Evolutionary conservation across 2,797 vertebrate genomes (phyloP).

Genomic region (Rhinogobio ventralis): DNA sequence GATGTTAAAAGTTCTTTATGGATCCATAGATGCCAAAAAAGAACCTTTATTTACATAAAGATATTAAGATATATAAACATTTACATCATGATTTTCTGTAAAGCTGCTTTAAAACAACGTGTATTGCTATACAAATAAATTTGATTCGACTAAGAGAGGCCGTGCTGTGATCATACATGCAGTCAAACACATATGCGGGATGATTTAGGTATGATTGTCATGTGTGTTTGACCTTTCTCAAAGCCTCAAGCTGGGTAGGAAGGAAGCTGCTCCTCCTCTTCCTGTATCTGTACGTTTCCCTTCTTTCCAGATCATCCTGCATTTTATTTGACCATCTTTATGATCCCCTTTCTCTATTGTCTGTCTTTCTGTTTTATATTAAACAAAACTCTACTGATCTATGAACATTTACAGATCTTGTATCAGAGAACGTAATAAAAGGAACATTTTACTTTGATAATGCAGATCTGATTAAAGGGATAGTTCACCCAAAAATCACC

Average conservation of each 20-base stretch:
- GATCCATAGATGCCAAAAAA: too few species aligned
- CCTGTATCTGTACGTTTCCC: not conserved
- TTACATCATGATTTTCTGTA: not conserved
- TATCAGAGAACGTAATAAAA: not conserved
- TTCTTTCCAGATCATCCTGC: not conserved
- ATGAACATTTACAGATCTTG: not conserved
- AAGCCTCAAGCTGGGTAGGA: not conserved
- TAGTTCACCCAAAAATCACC: too few species aligned
- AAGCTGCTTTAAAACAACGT: not conserved
- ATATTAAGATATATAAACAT: not conserved
- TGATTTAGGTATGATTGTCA: not conserved
- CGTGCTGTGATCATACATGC: not conserved
- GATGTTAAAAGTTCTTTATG: not conserved
- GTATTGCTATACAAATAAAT: not conserved
- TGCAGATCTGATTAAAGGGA: not conserved
- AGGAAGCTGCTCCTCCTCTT: constrained; percentile 11
- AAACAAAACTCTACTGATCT: not conserved
- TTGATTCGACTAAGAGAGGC: not conserved
- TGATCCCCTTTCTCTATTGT: not conserved
- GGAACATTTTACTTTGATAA: not conserved
- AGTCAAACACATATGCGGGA: too few species aligned
- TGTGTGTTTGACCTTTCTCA: not conserved
- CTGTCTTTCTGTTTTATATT: not conserved
- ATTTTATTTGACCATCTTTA: not conserved
- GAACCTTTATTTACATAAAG: not conserved